Conservation (phyloP, 2,888 invertebrate genomes). For the Aplocera efformata region DNA sequence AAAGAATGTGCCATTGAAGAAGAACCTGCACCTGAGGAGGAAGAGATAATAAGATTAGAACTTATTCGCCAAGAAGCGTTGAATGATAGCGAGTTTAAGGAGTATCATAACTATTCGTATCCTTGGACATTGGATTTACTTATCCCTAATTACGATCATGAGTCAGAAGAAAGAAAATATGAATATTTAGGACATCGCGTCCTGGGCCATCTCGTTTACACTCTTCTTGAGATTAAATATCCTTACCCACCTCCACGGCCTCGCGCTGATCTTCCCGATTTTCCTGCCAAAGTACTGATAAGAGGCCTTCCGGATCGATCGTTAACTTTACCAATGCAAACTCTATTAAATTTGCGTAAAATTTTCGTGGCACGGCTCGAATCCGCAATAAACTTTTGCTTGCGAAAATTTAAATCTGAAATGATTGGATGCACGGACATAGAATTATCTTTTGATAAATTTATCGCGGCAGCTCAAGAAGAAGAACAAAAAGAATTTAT, state of each 20-base stretch:
- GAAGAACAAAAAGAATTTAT: slow-evolving; percentile 59
- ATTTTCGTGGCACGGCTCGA: slow-evolving; percentile 70
- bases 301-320: slow-evolving; percentile 65
- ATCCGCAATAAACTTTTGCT: slow-evolving; percentile 79
- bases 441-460: slow-evolving; percentile 65
- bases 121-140: slow-evolving; percentile 78
- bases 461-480: slow-evolving; percentile 44
- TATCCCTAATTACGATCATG: slow-evolving; percentile 59
- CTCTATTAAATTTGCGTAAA: slow-evolving; percentile 55
- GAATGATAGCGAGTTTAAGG: slow-evolving; percentile 77
- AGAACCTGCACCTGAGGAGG: slow-evolving; percentile 46
- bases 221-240: slow-evolving; percentile 71
- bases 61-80: slow-evolving; percentile 74
- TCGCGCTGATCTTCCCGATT: slow-evolving; percentile 58
- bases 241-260: slow-evolving; percentile 55
- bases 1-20: slow-evolving; percentile 50
- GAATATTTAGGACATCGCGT: slow-evolving; percentile 66
- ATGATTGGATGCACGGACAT: slow-evolving; percentile 71
- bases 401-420: slow-evolving; percentile 77
- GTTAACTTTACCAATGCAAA: slow-evolving; percentile 60
- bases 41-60: slow-evolving; percentile 70
- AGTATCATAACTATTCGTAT: slow-evolving; percentile 74
- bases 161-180: slow-evolving; percentile 64
- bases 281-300: slow-evolving; percentile 59
- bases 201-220: slow-evolving; percentile 76